Evolutionary conservation across 2,113 vertebrate genomes (phyloP).

Genomic region (Variabilichromis moorii): DNA sequence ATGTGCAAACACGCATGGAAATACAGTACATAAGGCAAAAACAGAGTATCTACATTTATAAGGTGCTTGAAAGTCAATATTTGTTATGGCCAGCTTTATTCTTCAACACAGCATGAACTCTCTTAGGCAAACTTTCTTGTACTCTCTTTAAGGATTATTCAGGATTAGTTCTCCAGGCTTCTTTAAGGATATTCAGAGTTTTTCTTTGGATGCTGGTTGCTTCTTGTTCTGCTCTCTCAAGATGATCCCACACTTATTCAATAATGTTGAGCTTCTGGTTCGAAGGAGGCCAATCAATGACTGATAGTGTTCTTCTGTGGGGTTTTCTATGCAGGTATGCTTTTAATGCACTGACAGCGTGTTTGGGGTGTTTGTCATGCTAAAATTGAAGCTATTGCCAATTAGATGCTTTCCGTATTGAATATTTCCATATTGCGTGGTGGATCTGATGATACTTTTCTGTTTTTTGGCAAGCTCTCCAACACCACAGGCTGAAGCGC

Average conservation of each 20-base stretch:
- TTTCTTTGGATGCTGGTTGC: not conserved
- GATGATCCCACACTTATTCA: not conserved
- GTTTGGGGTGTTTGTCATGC: not conserved
- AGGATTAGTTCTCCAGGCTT: not conserved
- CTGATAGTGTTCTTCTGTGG: not conserved
- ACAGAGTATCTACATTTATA: not conserved
- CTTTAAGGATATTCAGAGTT: not conserved
- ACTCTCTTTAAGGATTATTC: not conserved
- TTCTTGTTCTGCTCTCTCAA: not conserved
- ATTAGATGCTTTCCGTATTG: not conserved
- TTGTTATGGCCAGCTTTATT: not conserved
- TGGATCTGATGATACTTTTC: not conserved
- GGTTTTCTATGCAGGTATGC: not conserved
- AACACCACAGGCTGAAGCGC: not conserved
- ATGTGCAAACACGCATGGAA: not conserved
- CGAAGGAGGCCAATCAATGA: not conserved
- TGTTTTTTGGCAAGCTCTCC: not conserved
- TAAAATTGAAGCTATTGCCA: not conserved
- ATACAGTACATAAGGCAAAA: not conserved
- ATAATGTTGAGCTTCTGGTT: not conserved
- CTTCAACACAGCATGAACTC: not conserved
- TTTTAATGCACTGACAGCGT: not conserved
- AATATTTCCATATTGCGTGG: not conserved
- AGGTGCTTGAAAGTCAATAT: not conserved
- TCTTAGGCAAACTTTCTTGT: not conserved